Percentiles rank a stretch among this genome's conserved stretches.
phyloP scores from a whole-genome alignment of 30 jellyfish, hydroid and myxozoan genomes.

The Calvadosia cruxmelitensis region DNA sequence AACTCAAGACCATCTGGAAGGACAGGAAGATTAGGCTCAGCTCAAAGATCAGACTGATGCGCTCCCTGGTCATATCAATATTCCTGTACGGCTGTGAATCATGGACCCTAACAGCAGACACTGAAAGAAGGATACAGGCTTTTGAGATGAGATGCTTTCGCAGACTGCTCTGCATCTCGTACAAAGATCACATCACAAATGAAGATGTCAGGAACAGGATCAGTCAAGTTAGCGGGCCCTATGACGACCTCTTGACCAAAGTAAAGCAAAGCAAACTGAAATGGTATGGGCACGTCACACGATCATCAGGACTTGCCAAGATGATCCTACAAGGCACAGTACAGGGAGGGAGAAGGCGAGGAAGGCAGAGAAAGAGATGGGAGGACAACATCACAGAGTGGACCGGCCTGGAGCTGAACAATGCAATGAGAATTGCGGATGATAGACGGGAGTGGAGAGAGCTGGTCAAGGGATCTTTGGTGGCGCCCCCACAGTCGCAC shows the following conservation, averaged over 20 bases:
- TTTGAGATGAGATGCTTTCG: constrained; percentile 22
- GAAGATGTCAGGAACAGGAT: no score
- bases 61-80: constrained; percentile 6
- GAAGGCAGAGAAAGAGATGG: no score
- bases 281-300: constrained; percentile 12
- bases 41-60: constrained; percentile 15
- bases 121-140: constrained; percentile 12
- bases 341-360: no score
- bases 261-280: constrained; percentile 5
- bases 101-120: constrained; percentile 27
- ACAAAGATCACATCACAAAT: constrained; percentile 16
- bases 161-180: constrained; percentile 19
- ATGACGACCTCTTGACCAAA: constrained; percentile 12
- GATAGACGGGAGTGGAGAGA: no score
- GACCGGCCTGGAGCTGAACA: no score
- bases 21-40: constrained; percentile 1
- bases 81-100: constrained; percentile 20
- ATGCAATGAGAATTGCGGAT: no score
- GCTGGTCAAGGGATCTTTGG: no score
- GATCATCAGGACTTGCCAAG: no score
- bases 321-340: no score
- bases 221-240: constrained; percentile 5
- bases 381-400: no score
- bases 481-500: no score
- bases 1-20: constrained; percentile 10